These are phyloP conservation scores for Montipora capitata DNA, from an alignment of 92 coral and sea anemone species.

Conservation along the genomic window DNA sequence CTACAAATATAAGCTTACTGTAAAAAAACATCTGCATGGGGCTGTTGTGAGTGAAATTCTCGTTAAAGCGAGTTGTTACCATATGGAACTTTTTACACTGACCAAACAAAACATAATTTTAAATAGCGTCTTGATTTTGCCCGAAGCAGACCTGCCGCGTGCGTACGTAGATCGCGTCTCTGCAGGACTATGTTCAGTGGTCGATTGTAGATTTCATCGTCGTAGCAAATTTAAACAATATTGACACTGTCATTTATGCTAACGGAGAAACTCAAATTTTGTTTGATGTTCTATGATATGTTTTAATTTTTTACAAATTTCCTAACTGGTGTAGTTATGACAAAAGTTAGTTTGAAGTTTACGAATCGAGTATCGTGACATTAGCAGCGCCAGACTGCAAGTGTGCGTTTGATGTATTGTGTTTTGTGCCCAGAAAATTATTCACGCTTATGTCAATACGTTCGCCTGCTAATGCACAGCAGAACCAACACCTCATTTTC, in stretches of 20 bases:
- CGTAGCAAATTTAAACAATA: not conserved
- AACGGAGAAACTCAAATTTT: not conserved
- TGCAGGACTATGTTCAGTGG: not conserved
- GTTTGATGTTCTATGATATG: too few species aligned
- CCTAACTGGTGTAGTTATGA: too few species aligned
- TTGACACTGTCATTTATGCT: not conserved
- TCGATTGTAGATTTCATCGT: not conserved
- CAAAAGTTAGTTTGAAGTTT: too few species aligned
- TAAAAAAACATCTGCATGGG: not conserved
- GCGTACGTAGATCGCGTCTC: too few species aligned
- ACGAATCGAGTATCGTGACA: too few species aligned
- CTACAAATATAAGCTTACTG: too few species aligned
- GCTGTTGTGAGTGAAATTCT: too few species aligned
- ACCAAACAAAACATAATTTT: not conserved
- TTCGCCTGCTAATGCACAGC: slow-evolving; percentile 3
- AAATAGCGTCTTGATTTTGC: not conserved
- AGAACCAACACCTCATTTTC: slow-evolving; percentile 18
- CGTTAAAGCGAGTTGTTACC: not conserved
- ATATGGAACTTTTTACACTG: not conserved
- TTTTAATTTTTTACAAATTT: too few species aligned
- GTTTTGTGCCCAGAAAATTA: slow-evolving; percentile 3
- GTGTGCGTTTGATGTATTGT: not conserved
- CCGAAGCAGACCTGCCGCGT: too few species aligned
- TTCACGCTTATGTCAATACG: slow-evolving; percentile 37
- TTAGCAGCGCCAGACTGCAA: too few species aligned